Conservation (phyloP, 1,140 invertebrate genomes). For the Solenopsis fugax region DNA sequence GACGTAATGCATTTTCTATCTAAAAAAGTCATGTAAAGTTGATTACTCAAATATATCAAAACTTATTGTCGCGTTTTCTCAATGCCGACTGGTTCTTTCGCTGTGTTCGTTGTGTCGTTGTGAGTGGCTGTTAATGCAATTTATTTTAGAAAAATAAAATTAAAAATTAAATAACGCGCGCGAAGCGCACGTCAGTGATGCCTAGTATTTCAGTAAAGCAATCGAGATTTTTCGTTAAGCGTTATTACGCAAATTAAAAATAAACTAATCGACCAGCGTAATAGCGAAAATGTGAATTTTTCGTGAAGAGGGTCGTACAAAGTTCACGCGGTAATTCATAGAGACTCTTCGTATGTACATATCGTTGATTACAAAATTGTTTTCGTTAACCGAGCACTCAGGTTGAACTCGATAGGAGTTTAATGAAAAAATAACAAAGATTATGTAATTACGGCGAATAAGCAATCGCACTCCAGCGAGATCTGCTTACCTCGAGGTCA, state of each 20-base stretch:
- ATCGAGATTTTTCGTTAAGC: slow-evolving; percentile 80
- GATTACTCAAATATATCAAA: too few species aligned
- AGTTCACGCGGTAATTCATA: slow-evolving; percentile 9
- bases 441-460: slow-evolving; percentile 76
- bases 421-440: slow-evolving; percentile 85
- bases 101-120: too few species aligned
- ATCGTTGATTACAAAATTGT: slow-evolving; percentile 36
- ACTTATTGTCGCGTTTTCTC: too few species aligned
- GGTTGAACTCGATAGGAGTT: slow-evolving; percentile 79
- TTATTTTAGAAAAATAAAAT: too few species aligned
- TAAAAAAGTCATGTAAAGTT: too few species aligned
- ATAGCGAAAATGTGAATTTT: slow-evolving; percentile 53
- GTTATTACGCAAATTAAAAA: slow-evolving; percentile 82
- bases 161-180: too few species aligned
- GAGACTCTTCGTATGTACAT: slow-evolving; percentile 35
- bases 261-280: slow-evolving; percentile 27
- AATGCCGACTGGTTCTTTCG: too few species aligned
- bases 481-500: slow-evolving; percentile 33
- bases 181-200: too few species aligned
- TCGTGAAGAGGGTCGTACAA: slow-evolving; percentile 1
- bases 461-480: slow-evolving; percentile 54
- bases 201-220: slow-evolving; percentile 60
- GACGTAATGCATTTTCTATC: not conserved
- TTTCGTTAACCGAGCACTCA: slow-evolving; percentile 48
- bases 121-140: too few species aligned